A percentile compares a stretch with the other conserved stretches of the same genome.
These are phyloP conservation scores for Cylindroiulus punctatus DNA, from an alignment of 2,888 invertebrate species.

Conservation along the genomic window DNA sequence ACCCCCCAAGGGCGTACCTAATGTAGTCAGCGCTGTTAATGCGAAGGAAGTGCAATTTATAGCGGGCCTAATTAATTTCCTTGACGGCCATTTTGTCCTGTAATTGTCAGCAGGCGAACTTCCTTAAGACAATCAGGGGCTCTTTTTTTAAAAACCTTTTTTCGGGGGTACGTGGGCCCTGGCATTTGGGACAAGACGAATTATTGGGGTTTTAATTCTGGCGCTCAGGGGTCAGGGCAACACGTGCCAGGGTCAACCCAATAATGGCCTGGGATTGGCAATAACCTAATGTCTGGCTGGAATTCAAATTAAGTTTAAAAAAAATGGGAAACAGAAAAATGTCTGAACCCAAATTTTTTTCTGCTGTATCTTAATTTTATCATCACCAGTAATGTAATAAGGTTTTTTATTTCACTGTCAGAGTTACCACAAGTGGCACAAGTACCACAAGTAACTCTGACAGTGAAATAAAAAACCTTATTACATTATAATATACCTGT, in stretches of 20 bases:
- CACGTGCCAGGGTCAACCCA: background rate
- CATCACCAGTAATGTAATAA: no score
- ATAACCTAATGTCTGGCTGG: no score
- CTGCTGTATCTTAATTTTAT: no score
- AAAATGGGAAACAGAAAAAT: no score
- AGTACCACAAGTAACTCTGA: no score
- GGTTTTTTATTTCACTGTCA: no score
- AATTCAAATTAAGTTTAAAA: no score
- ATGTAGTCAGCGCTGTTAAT: background rate
- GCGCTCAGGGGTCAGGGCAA: background rate
- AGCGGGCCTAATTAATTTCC: background rate
- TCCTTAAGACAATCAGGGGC: background rate
- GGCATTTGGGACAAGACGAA: background rate
- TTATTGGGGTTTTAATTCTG: background rate
- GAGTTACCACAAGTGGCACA: no score
- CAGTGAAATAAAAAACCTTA: no score
- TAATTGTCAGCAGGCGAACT: conserved; percentile 24
- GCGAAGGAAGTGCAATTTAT: conserved; percentile 23
- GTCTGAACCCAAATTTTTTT: no score
- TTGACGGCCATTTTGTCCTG: conserved; percentile 34
- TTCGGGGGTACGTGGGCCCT: background rate
- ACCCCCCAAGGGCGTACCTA: conserved; percentile 6
- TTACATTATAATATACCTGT: no score
- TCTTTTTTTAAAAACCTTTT: background rate
- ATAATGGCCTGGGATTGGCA: no score